Percentiles rank a stretch among this genome's conserved stretches.
phyloP scores from a whole-genome alignment of 2,113 vertebrate genomes.

The Catagonus wagneri region DNA sequence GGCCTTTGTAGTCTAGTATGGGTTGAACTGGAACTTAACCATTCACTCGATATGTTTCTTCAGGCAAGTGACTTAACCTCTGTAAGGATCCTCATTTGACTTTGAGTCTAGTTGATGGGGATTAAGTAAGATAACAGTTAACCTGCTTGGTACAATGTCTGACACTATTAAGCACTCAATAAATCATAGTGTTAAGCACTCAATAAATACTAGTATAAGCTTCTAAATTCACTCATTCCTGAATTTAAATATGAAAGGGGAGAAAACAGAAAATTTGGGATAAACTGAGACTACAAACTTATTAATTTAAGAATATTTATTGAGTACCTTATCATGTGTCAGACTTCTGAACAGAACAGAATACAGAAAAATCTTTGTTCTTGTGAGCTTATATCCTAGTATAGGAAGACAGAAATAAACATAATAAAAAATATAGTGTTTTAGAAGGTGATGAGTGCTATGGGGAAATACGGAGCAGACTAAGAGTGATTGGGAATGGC shows the following conservation, averaged over 20 bases:
- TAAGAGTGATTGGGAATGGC: background rate
- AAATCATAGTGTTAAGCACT: background rate
- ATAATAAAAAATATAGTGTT: background rate
- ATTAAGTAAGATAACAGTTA: background rate
- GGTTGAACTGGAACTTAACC: background rate
- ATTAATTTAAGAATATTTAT: background rate
- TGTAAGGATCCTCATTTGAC: background rate
- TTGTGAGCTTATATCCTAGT: background rate
- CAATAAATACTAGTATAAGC: background rate
- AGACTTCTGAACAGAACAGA: background rate
- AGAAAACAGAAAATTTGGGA: background rate
- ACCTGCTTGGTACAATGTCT: background rate
- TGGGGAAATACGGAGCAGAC: background rate
- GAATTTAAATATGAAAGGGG: background rate
- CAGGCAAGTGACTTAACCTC: background rate
- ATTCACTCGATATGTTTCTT: background rate
- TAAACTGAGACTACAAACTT: background rate
- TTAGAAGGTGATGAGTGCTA: background rate
- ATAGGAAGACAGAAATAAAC: background rate
- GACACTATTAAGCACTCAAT: background rate
- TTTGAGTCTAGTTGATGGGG: background rate
- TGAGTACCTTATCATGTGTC: background rate
- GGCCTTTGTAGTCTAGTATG: background rate
- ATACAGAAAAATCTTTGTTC: background rate
- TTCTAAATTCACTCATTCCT: background rate